These are phyloP conservation scores for Mongoloraphidia duomilia DNA, from an alignment of 2,888 invertebrate genomes.

Conservation along the genomic window DNA sequence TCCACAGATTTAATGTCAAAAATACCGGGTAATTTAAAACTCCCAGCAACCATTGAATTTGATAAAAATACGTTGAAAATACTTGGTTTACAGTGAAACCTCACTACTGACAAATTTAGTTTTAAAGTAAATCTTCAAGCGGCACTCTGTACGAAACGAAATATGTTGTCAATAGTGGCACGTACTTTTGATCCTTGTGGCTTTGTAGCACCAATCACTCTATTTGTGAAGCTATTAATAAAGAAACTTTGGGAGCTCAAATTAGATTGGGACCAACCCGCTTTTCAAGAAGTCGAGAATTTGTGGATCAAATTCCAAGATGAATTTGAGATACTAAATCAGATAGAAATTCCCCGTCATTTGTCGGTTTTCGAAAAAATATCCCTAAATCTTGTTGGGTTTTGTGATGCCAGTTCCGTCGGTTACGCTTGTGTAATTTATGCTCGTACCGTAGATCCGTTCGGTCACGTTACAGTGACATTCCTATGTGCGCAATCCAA, in stretches of 20 bases:
- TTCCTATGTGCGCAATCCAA: not conserved
- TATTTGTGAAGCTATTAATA: conserved; percentile 5
- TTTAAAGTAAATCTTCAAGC: not conserved
- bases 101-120: not conserved
- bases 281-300: not conserved
- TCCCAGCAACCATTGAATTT: not conserved
- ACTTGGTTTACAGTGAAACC: not conserved
- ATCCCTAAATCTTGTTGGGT: not conserved
- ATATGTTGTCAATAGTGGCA: conserved; percentile 1
- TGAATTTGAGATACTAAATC: not conserved
- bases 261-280: not conserved
- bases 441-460: not conserved
- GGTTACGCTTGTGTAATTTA: not conserved
- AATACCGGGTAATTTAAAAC: not conserved
- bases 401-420: not conserved
- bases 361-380: not conserved
- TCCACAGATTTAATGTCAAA: no score
- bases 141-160: not conserved
- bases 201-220: conserved; percentile 5
- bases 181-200: conserved; percentile 8
- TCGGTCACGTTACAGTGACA: not conserved
- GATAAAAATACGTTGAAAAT: not conserved
- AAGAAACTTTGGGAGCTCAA: not conserved
- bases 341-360: not conserved
- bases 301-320: not conserved